A percentile compares a stretch with the other conserved stretches of the same genome.
Evolutionary conservation across 2,888 invertebrate species (phyloP).

Genomic region (Spodoptera littoralis): DNA sequence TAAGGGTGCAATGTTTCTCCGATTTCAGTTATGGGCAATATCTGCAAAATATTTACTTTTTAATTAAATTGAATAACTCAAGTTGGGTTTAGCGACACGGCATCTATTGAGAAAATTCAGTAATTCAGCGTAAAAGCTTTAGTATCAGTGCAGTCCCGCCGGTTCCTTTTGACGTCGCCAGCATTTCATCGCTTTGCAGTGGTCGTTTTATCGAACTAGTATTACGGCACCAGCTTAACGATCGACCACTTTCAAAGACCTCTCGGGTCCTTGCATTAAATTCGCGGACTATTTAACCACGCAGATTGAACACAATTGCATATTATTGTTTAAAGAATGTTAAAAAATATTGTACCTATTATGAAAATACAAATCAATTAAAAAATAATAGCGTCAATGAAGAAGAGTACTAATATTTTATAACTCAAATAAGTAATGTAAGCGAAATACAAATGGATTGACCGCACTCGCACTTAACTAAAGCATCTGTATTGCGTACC

Average conservation of each 20-base stretch:
- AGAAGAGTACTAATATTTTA: no score
- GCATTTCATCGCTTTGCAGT: slow-evolving; percentile 44
- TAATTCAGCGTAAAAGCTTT: slow-evolving; percentile 44
- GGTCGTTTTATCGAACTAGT: slow-evolving; percentile 51
- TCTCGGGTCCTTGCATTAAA: slow-evolving; percentile 20
- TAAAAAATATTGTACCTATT: no score
- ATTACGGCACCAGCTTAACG: slow-evolving; percentile 43
- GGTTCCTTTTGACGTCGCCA: slow-evolving; percentile 45
- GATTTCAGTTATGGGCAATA: background rate
- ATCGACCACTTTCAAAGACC: slow-evolving; percentile 43
- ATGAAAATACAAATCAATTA: no score
- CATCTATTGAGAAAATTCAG: slow-evolving; percentile 25
- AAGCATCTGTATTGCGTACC: slow-evolving; percentile 34
- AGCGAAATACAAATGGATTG: slow-evolving; percentile 30
- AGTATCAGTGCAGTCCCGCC: slow-evolving; percentile 34
- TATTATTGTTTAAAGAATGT: no score
- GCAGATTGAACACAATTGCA: slow-evolving; percentile 10
- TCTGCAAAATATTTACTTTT: slow-evolving; percentile 14
- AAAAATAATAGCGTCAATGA: no score
- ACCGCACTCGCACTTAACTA: slow-evolving; percentile 25
- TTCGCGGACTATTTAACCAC: slow-evolving; percentile 34
- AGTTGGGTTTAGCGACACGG: background rate
- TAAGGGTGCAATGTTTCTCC: background rate
- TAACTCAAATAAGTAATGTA: slow-evolving; percentile 14
- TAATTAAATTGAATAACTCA: slow-evolving; percentile 22